Evolutionary conservation across 2,113 vertebrate genomes (phyloP).

Genomic region (Sinocyclocheilus rhinocerous): DNA sequence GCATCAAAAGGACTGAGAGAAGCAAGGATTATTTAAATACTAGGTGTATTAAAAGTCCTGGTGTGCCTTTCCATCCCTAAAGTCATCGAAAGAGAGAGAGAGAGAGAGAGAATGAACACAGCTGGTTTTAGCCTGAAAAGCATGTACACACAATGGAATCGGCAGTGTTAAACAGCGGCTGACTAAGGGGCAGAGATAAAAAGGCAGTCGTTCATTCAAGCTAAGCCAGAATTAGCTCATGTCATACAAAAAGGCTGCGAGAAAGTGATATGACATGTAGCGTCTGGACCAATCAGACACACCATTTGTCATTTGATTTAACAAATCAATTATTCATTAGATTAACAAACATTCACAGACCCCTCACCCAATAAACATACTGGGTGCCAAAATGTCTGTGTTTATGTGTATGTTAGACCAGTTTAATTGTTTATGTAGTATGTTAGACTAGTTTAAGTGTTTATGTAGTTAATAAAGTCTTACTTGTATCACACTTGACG

Average conservation of each 20-base stretch:
- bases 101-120: slow-evolving; percentile 57
- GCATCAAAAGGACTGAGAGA: slow-evolving; percentile 75
- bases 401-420: too few species aligned
- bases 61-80: slow-evolving; percentile 75
- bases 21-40: slow-evolving; percentile 80
- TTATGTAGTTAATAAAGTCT: too few species aligned
- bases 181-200: slow-evolving; percentile 49
- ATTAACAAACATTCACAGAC: too few species aligned
- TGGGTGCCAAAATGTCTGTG: too few species aligned
- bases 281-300: too few species aligned
- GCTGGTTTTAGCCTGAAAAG: slow-evolving; percentile 69
- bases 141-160: slow-evolving; percentile 65
- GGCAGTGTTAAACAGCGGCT: slow-evolving; percentile 20
- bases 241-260: slow-evolving; percentile 62
- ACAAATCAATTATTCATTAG: too few species aligned
- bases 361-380: too few species aligned
- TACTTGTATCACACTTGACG: too few species aligned
- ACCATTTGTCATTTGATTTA: too few species aligned
- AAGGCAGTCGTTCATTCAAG: slow-evolving; percentile 57
- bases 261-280: slow-evolving; percentile 10
- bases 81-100: slow-evolving; percentile 60
- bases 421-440: too few species aligned
- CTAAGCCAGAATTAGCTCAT: slow-evolving; percentile 69
- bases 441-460: too few species aligned
- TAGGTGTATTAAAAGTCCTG: slow-evolving; percentile 74